phyloP scores from a whole-genome alignment of 2,888 invertebrate species.

The Tetragonula carbonaria region DNA sequence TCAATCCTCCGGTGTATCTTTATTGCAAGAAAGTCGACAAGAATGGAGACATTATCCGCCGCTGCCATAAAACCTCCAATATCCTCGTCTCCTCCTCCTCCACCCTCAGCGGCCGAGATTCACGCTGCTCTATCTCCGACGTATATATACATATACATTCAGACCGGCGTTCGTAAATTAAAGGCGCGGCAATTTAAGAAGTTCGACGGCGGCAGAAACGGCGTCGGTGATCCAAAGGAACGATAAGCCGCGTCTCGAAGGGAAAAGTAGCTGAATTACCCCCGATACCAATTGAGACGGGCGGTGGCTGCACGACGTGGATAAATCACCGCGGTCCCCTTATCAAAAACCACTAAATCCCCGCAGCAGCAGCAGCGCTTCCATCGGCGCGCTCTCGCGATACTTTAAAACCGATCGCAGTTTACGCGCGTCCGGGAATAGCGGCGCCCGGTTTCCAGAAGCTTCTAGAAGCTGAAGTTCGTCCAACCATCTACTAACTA shows the following conservation, averaged over 20 bases:
- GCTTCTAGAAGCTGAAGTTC: not conserved
- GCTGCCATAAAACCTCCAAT: not conserved
- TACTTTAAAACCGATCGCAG: conserved; percentile 22
- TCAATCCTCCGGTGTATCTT: not conserved
- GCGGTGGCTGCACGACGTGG: not conserved
- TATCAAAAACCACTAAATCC: conserved; percentile 42
- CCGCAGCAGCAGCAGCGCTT: not conserved
- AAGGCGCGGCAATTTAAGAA: conserved; percentile 28
- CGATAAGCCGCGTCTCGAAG: conserved; percentile 27
- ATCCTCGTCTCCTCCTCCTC: not conserved
- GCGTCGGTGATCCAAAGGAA: not conserved
- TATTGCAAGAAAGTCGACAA: not conserved
- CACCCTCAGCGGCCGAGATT: not conserved
- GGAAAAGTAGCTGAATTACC: conserved; percentile 39
- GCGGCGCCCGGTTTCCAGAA: not conserved
- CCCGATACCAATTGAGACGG: conserved; percentile 28
- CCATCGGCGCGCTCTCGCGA: not conserved
- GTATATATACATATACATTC: not conserved
- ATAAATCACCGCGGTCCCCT: conserved; percentile 28
- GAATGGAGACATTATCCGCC: not conserved
- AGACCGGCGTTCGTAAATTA: conserved; percentile 1
- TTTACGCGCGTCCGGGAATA: conserved; percentile 5
- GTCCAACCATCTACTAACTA: not conserved
- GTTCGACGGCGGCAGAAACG: conserved; percentile 10
- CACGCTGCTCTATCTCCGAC: not conserved